Conservation (phyloP, 2,113 vertebrate genomes). For the Colius striatus region DNA sequence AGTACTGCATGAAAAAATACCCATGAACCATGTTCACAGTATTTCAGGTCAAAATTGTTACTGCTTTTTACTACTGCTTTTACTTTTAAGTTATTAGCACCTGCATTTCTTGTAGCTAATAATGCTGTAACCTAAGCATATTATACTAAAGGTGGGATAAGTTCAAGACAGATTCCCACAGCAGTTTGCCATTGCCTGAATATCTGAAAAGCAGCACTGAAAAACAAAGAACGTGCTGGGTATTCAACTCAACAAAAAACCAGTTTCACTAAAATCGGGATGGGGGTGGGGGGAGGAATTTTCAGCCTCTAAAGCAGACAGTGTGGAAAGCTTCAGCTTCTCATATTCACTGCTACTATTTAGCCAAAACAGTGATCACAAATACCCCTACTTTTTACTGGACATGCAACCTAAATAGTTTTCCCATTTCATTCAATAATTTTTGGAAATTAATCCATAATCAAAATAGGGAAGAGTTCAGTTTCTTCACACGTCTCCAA, state of each 20-base stretch:
- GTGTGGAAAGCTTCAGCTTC: neutral
- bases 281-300: too few species aligned
- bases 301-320: neutral
- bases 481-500: neutral
- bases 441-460: neutral
- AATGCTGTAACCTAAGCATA: neutral
- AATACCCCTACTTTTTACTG: neutral
- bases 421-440: neutral
- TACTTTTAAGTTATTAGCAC: neutral
- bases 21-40: neutral
- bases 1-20: neutral
- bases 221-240: rapidly evolving
- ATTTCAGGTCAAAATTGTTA: too few species aligned
- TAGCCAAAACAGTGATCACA: rapidly evolving
- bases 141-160: neutral
- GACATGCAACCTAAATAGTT: neutral
- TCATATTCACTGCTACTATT: neutral
- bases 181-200: neutral
- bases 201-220: neutral
- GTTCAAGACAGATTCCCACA: neutral
- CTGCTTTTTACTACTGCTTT: neutral
- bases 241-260: neutral
- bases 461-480: neutral
- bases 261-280: neutral
- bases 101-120: neutral